Conservation (phyloP, 2,888 invertebrate species). For the Gonocerus acuteangulatus region DNA sequence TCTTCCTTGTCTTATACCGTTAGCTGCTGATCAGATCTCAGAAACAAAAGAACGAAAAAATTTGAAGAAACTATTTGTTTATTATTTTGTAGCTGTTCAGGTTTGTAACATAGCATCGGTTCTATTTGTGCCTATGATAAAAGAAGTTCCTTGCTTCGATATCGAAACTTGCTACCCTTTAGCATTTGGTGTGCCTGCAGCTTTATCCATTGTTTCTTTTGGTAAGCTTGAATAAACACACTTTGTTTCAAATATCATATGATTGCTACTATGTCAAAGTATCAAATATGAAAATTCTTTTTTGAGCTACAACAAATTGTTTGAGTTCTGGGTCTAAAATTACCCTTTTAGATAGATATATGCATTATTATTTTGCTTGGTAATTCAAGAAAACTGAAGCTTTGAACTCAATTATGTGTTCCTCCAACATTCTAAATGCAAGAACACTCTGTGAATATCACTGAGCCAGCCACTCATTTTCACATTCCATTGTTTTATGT, state of each 20-base stretch:
- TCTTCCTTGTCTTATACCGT: conserved; percentile 1
- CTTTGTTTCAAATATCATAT: too few species aligned
- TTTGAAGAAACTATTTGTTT: conserved; percentile 5
- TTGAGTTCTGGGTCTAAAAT: not conserved
- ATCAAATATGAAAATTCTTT: too few species aligned
- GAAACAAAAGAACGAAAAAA: not conserved
- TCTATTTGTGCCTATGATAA: conserved; percentile 4
- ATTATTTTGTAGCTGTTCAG: conserved; percentile 9
- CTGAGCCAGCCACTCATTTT: too few species aligned
- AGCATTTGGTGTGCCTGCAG: conserved; percentile 9
- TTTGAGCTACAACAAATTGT: not conserved
- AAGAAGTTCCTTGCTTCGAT: conserved; percentile 4
- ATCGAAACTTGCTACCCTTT: conserved; percentile 10
- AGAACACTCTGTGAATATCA: too few species aligned
- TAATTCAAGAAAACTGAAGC: too few species aligned
- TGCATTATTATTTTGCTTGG: too few species aligned
- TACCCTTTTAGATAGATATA: not conserved
- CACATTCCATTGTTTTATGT: too few species aligned
- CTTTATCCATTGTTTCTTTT: not conserved
- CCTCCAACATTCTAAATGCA: too few species aligned
- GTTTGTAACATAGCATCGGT: not conserved
- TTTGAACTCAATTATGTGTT: too few species aligned
- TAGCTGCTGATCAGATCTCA: conserved; percentile 11
- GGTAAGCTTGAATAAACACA: conserved; percentile 3
- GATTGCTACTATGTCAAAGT: too few species aligned